Base-by-base conservation (phyloP, 2,113 vertebrate species). In the Polypterus senegalus region DNA sequence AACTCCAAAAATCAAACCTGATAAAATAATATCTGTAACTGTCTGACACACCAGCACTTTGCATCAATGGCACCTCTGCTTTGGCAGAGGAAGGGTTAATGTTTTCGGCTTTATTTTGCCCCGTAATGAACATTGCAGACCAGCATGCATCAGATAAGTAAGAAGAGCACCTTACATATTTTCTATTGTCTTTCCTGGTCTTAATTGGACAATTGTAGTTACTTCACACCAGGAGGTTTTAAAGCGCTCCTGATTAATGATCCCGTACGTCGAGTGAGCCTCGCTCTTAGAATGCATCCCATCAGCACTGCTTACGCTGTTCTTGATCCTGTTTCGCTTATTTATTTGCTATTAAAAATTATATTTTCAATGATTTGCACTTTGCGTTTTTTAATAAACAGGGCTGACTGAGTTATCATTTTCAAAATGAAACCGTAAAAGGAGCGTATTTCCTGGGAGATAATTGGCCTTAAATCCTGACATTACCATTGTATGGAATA, bases 21-120 rank as follows among this genome's bases (percentile, higher is more conserved):
- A 87, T 87, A 83, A 85, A 86, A 87, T 87, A 84, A 87, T 87
- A 87, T 87, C 82, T 82, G 82, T 87, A 87, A 87, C 86, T 86
- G 85, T 84, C 80, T 82, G 78, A 76, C 81, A 80, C 78, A 73
- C 77, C 81, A 27, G 84, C 83, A 83, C 79, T 77, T 77, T 46
- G 70, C 78, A 86, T 87, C 85, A 87, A 87, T 87, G 83, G 27
- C 27, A 27, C 27, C 27, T 27, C 27, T 27, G 27, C 27, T 27
- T 27, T 27, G 27, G 27, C 74, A 77, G 71, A 77, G 76, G 76
- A 78, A 81, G 82, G 84, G 84, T 86, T 85, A 82, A 85, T 87
- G 84, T 79, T 84, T 83, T 79, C 74, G 85, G 84, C 79, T 84
- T 83, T 79, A 73, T 71, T 83, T 85, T 75, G 78, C 66, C 74